These are phyloP conservation scores for Phalangium opilio DNA, from an alignment of 2,888 invertebrate species.

Conservation along the genomic window DNA sequence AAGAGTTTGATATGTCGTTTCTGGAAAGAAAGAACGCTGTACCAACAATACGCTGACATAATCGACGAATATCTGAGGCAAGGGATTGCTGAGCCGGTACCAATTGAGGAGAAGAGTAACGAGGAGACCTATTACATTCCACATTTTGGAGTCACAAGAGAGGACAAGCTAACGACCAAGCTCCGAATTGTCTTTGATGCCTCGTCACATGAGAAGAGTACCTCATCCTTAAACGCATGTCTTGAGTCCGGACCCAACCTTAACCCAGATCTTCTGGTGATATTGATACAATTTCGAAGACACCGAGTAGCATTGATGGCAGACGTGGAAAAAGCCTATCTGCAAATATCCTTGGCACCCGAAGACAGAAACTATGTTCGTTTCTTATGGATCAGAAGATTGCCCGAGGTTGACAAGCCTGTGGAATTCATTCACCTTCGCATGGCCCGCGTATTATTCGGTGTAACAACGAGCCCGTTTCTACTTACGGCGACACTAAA, in stretches of 20 bases:
- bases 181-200: conserved; percentile 18
- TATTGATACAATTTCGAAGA: conserved; percentile 25
- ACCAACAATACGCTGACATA: no score
- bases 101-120: no score
- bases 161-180: conserved; percentile 11
- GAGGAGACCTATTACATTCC: conserved; percentile 15
- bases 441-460: neutral
- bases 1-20: no score
- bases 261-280: conserved; percentile 25
- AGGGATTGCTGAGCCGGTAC: no score
- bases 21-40: no score
- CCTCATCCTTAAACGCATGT: conserved; percentile 25
- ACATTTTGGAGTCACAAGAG: conserved; percentile 16
- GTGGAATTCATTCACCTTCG: neutral
- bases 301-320: conserved; percentile 25
- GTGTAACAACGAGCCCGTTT: neutral
- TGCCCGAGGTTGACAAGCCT: neutral
- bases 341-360: conserved; percentile 23
- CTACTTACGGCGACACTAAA: neutral
- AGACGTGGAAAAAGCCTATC: conserved; percentile 30
- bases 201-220: neutral
- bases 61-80: no score
- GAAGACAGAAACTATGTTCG: conserved; percentile 22
- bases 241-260: conserved; percentile 25
- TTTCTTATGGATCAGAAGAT: no score